These are phyloP conservation scores for Cheilosia scutellata DNA, from an alignment of 2,888 invertebrate genomes.

Conservation along the genomic window DNA sequence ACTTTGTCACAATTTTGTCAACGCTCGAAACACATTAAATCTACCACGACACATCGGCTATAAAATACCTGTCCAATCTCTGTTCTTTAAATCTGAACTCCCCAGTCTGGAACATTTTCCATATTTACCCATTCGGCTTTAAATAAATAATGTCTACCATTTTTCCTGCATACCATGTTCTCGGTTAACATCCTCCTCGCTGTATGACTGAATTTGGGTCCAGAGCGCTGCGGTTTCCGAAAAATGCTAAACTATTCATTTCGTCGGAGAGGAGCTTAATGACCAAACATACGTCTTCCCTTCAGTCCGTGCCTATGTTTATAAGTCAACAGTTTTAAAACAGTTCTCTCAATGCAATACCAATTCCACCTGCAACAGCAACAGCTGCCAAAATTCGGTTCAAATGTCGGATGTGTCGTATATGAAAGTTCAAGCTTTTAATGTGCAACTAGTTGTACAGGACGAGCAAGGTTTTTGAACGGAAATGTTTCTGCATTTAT, in stretches of 20 bases:
- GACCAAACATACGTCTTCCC: constrained; percentile 42
- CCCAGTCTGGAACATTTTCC: no score
- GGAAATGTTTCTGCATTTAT: constrained; percentile 51
- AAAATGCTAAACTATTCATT: constrained; percentile 42
- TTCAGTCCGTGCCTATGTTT: constrained; percentile 46
- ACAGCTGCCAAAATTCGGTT: constrained; percentile 43
- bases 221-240: not conserved
- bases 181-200: not conserved
- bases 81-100: no score
- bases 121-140: no score
- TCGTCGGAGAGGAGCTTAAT: constrained; percentile 36
- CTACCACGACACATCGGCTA: no score
- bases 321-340: constrained; percentile 60
- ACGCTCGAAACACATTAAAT: no score
- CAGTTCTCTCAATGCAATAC: constrained; percentile 8
- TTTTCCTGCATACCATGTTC: constrained; percentile 7
- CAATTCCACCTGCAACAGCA: constrained; percentile 39
- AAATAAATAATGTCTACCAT: constrained; percentile 30
- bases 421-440: constrained; percentile 49
- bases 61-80: no score
- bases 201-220: not conserved
- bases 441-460: constrained; percentile 67
- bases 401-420: constrained; percentile 15
- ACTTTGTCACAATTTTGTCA: no score
- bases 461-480: constrained; percentile 11